Base-by-base conservation (phyloP, 2,888 invertebrate species). In the Horisme vitalbata region DNA sequence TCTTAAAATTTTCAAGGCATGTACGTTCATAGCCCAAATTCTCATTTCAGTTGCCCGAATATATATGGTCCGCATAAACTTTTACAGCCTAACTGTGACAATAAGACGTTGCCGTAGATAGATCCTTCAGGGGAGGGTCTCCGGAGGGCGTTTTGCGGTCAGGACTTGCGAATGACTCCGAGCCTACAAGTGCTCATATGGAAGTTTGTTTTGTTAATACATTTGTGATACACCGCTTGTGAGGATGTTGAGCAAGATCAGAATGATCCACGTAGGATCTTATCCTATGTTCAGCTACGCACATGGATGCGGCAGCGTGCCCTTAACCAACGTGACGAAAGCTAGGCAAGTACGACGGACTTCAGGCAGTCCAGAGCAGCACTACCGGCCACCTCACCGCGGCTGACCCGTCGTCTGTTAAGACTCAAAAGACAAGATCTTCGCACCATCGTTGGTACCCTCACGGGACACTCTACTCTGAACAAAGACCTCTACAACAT, bases 101-200 rank as follows among this genome's bases (percentile, higher is more conserved):
- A 49, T 49, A 44, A 49, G 49, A 49, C 44, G 44, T 27, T 33
- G 18, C 5, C 20, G 27, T 23, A 18, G 39, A 44, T 44, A 43
- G 48, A 44, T 49, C 44, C 39, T 44, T 35, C 44, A 48, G 44
- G 49, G 34, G 39, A 31, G 31, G 45, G 61, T 69, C 80, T 72
- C 80, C 45, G 39, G 81, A 68, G 86, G 66, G 67, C 75, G 75
- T 76, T 85, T 79, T 79, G 86, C 60, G 85, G 86, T 74, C 60
- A 64, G 64, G 65, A 69, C 78, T 74, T 65, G 65, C 61, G 74
- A 73, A 69, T 71, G 72, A 73, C 71, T 72, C 59, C 65, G 56
- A 63, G 72, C 73, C 77, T 76, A 75, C 78, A 71, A 74, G 65
- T 70, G 67, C 66, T 73, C 65, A 59, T 63, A 64, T 63, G 63